A percentile compares a stretch with the other conserved stretches of the same genome.
phyloP scores from a whole-genome alignment of 2,113 vertebrate genomes.

The Bothrops jararaca region DNA sequence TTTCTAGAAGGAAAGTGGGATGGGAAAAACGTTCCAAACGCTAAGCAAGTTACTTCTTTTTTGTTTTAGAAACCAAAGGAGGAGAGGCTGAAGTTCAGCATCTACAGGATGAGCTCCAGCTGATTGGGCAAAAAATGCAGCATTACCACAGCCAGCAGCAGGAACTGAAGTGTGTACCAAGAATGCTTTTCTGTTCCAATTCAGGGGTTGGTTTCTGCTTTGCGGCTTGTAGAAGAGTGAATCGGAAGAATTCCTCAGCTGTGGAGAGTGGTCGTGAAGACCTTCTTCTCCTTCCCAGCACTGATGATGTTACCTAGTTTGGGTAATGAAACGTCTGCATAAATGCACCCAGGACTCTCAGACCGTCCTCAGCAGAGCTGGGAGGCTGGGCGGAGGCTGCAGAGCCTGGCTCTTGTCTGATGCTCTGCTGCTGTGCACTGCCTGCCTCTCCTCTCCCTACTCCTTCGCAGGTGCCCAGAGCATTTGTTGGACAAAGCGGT shows the following conservation, averaged over 20 bases:
- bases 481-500: neutral
- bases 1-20: neutral
- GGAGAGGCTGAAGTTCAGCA: slow-evolving; percentile 1
- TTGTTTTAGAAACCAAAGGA: slow-evolving; percentile 26
- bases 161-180: slow-evolving; percentile 75
- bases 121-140: slow-evolving; percentile 79
- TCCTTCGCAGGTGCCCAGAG: neutral
- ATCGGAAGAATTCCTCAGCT: neutral
- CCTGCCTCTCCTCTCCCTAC: neutral
- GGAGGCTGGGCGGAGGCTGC: neutral
- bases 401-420: neutral
- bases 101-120: slow-evolving; percentile 76
- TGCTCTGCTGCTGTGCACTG: neutral
- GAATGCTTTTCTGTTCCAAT: neutral
- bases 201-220: neutral
- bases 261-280: neutral
- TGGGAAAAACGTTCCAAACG: accelerated
- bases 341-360: neutral
- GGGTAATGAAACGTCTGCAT: neutral
- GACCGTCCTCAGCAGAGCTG: neutral
- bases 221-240: neutral
- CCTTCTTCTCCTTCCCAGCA: neutral
- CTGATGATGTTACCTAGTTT: neutral
- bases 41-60: neutral
- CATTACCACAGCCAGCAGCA: slow-evolving; percentile 77